Conservation (phyloP, 1,140 invertebrate genomes). For the Drosophila gunungcola region DNA sequence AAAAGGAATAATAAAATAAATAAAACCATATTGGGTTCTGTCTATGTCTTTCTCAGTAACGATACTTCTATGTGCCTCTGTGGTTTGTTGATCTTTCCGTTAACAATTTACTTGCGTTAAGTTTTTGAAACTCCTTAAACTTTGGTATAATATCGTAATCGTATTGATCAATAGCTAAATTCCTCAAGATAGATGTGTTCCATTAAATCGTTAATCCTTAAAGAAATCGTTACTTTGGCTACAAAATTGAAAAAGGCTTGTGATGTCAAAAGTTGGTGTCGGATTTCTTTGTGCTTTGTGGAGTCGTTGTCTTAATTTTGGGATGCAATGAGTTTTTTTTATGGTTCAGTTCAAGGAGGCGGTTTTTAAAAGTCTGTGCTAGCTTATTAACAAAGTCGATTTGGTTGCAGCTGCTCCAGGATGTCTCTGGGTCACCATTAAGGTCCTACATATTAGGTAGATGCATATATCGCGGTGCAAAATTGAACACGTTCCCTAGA, state of each 20-base stretch:
- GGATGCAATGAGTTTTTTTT: constrained; percentile 3
- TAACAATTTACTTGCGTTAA: constrained; percentile 29
- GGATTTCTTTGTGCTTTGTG: constrained; percentile 7
- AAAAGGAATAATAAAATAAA: constrained; percentile 14
- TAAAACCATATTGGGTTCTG: constrained; percentile 9
- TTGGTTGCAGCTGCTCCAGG: constrained; percentile 59
- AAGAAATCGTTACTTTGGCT: constrained; percentile 23
- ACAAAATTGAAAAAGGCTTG: constrained; percentile 44
- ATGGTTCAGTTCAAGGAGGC: neutral
- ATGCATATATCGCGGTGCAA: constrained; percentile 52
- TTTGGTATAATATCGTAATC: constrained; percentile 58
- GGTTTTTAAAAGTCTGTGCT: constrained; percentile 27
- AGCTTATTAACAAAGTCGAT: constrained; percentile 59
- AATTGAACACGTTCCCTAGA: constrained; percentile 86
- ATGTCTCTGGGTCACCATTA: constrained; percentile 30
- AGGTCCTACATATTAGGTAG: constrained; percentile 31
- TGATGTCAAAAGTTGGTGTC: constrained; percentile 18
- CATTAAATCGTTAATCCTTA: constrained; percentile 12
- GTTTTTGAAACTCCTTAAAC: constrained; percentile 65
- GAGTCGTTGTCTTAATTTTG: constrained; percentile 26
- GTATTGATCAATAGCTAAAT: constrained; percentile 37
- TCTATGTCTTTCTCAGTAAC: constrained; percentile 7
- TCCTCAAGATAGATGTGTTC: constrained; percentile 11
- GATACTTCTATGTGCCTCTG: constrained; percentile 45
- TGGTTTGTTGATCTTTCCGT: constrained; percentile 26